Evolutionary conservation across 2,113 vertebrate genomes (phyloP).

Genomic region (Pachycephala philippinensis): DNA sequence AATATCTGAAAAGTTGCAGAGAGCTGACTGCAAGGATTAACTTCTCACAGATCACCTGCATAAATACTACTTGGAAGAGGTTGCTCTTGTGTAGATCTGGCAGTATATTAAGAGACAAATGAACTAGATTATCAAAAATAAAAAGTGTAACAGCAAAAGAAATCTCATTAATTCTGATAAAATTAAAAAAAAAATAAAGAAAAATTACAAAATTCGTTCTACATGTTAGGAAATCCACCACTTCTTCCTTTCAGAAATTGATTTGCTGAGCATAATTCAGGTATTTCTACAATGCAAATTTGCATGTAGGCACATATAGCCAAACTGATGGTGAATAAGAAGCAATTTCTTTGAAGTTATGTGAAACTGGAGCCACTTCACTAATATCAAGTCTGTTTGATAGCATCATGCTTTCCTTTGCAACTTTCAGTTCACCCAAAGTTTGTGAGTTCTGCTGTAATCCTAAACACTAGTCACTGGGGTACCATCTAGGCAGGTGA

Average conservation of each 20-base stretch:
- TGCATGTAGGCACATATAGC: background rate
- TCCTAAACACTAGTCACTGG: background rate
- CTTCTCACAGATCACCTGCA: background rate
- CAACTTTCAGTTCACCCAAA: background rate
- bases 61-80: background rate
- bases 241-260: background rate
- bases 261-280: background rate
- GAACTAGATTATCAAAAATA: background rate
- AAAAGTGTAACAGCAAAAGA: background rate
- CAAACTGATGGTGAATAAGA: background rate
- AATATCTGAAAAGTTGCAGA: background rate
- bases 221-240: background rate
- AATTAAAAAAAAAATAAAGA: background rate
- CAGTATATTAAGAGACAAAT: background rate
- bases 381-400: background rate
- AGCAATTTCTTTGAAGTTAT: background rate
- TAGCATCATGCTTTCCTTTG: background rate
- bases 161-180: background rate
- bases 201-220: background rate
- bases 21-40: background rate
- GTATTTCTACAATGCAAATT: background rate
- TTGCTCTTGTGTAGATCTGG: background rate
- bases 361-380: background rate
- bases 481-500: background rate
- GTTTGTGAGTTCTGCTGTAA: background rate